Base-by-base conservation (phyloP, 2,113 vertebrate species). In the Myotis brandtii region DNA sequence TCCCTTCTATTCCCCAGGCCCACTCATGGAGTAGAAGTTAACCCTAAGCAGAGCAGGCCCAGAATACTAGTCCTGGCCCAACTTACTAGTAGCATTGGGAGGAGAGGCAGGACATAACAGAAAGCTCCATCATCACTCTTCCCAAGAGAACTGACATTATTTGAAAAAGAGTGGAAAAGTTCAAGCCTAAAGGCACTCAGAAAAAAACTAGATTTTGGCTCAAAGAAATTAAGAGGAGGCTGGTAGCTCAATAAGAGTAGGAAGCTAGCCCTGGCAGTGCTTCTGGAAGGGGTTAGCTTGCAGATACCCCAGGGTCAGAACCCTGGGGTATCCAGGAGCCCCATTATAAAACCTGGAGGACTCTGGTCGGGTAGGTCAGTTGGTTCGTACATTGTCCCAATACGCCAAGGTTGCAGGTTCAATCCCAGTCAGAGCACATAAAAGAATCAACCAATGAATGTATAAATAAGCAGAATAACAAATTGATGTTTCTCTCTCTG, bases 201-300 rank as follows among this genome's bases (percentile, higher is more conserved):
- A 66, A 59, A 89, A 89, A 96, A 56, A 80, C 46, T 21, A 89
- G 9, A 92, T 67, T 96, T 97, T 89, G 56, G 16, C 89, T 95
- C 12, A 56, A 76, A 89, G 52, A 79, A 93, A 82, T 86, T 76
- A 67, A 73, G 40, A 92, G 50, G 62, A 86, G 9, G 18, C 43
- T 73, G 37, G 54, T 76, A 93, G 69, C 50, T 95, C 75, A 69
- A 18, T 56, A 72, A 72, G 59, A 93, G 16, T 79, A 91, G 81
- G 4, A 95, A 73, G 13, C n/a, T 91, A 91, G 77, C 32, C 54
- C 32, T 32, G 62, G 30, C 62, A 30, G 27, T 32, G 13, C 12
- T 14, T 64, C 30, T 64, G 27, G 27, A 64, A 64, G 62, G 62
- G 62, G 62, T 64, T 64, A 30, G 27, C 62, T 64, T 10, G 27